Percentiles rank a stretch among this genome's conserved stretches.
Conservation (phyloP, 2,888 invertebrate genomes). For the Cybosia mesomella region DNA sequence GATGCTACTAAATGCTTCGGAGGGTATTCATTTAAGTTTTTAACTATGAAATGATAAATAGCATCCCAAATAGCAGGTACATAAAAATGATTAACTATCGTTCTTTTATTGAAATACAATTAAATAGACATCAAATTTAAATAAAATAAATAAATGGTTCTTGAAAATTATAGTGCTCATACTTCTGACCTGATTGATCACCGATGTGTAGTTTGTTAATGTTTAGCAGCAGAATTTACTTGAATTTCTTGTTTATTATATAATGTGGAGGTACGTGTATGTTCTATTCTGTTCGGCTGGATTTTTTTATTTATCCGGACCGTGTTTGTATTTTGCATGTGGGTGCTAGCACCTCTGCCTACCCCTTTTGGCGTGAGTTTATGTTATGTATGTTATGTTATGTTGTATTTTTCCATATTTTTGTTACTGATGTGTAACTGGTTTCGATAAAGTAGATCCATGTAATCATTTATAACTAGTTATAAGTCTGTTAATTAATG, state of each 20-base stretch:
- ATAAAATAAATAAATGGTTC: not conserved
- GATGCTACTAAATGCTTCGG: not conserved
- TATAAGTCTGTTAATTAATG: no score
- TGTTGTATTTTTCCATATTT: no score
- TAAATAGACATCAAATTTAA: not conserved
- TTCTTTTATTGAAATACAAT: not conserved
- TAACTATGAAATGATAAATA: not conserved
- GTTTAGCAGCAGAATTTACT: not conserved
- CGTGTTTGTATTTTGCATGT: constrained; percentile 1
- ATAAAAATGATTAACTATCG: not conserved
- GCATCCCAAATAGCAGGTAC: not conserved
- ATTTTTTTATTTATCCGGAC: not conserved
- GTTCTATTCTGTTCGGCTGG: not conserved
- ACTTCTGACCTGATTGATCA: not conserved
- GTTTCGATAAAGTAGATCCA: not conserved
- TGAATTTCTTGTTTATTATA: not conserved
- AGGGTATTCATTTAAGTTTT: not conserved
- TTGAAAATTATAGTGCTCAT: not conserved
- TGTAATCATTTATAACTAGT: no score
- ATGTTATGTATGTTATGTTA: no score
- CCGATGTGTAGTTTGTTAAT: not conserved
- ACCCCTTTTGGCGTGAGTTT: no score
- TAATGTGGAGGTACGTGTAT: no score
- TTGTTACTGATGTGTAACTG: not conserved
- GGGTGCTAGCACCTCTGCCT: no score